Base-by-base conservation (phyloP, 2,888 invertebrate genomes). In the Agrochola lychnidis region DNA sequence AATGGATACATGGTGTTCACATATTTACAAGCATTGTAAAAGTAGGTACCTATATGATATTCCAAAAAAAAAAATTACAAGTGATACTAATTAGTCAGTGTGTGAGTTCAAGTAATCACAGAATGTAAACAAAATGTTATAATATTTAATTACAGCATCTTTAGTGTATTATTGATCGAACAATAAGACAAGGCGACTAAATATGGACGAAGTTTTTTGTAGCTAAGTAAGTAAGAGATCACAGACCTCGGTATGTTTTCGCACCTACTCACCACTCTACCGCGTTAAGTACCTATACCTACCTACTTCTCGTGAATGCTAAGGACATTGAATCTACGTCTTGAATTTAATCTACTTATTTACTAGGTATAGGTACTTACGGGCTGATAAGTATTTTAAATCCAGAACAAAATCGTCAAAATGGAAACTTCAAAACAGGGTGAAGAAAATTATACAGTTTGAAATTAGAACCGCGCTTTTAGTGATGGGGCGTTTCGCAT, bases 401-500 rank as follows among this genome's bases (percentile, higher is more conserved):
- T n/a, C 45, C 0, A 25, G 12, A 63, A 56, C 10, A 36, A 42
- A 68, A 53, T 4, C 0, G 22, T 45, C 4, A 67, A 71, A 63
- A 63, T 36, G 0, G 48, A 57, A 79, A 56, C 14, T 69, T 51
- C 4, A 75, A 69, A 61, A 25, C 48, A 42, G 42, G 10, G 16
- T 10, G 16, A 48, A 61, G 66, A 73, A 63, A 70, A 78, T 79
- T 51, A 36, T 36, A 73, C 83, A 71, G 12, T 66, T 79, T 79
- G 53, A 79, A 82, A 75, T 83, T 83, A 70, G 73, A 76, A 76
- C 36, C 25, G 16, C 56, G 25, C n/a, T 61, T 57, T 48, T 84
- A 88, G 88, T 81, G 89, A 86, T 84, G 91, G 91, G 90, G 90
- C 82, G 83, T 77, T 70, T 79, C 76, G 74, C 67, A 87, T 90